Conservation (phyloP, 2,888 invertebrate species). For the Abscondita cerata region DNA sequence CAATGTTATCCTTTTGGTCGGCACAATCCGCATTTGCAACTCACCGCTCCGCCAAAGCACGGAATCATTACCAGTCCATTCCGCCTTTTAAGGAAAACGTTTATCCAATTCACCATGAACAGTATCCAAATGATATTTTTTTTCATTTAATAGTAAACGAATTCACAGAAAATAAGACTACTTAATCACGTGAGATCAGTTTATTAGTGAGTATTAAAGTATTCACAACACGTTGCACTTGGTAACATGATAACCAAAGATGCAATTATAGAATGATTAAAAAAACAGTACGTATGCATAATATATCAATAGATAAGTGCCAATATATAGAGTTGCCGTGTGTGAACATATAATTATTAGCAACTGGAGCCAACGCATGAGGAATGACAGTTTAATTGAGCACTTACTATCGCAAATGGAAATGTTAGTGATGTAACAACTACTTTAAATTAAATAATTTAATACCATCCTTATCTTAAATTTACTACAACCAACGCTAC, state of each 20-base stretch:
- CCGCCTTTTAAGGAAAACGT: slow-evolving; percentile 45
- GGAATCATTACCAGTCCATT: slow-evolving; percentile 42
- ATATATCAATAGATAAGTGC: slow-evolving; percentile 2
- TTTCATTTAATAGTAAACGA: neutral
- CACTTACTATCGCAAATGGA: slow-evolving; percentile 12
- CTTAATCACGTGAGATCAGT: neutral
- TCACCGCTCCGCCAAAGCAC: slow-evolving; percentile 43
- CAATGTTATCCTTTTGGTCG: slow-evolving; percentile 32
- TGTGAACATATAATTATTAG: neutral
- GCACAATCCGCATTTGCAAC: slow-evolving; percentile 36
- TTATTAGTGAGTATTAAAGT: neutral
- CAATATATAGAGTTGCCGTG: neutral
- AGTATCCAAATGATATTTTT: slow-evolving; percentile 18
- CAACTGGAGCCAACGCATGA: slow-evolving; percentile 12
- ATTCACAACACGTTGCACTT: neutral
- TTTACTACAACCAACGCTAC: too few species aligned
- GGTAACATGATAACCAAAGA: neutral
- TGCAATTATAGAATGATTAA: neutral
- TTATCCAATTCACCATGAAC: slow-evolving; percentile 43
- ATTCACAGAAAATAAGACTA: neutral
- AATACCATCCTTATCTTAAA: too few species aligned
- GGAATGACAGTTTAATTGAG: slow-evolving; percentile 9
- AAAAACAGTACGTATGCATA: neutral
- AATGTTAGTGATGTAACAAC: slow-evolving; percentile 11
- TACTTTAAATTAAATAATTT: too few species aligned